A percentile compares a stretch with the other conserved stretches of the same genome.
Conservation (phyloP, 1,140 invertebrate species). For the Oppia nitens region DNA sequence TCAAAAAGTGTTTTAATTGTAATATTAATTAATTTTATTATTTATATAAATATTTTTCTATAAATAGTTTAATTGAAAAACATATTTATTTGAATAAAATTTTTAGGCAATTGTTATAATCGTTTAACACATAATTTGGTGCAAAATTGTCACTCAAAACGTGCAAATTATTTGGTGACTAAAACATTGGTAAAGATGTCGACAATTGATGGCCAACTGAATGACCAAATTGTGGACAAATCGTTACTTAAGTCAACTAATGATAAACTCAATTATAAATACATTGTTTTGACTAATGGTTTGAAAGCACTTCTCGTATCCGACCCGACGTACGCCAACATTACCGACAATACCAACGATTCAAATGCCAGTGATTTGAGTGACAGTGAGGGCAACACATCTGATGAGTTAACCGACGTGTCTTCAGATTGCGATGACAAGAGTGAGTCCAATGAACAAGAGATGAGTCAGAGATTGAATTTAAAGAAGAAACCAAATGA, state of each 20-base stretch:
- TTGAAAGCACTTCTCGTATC: constrained; percentile 33
- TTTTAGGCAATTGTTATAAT: too few species aligned
- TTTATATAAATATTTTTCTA: too few species aligned
- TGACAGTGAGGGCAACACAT: background rate
- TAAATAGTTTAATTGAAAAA: too few species aligned
- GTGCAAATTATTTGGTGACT: too few species aligned
- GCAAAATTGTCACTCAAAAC: too few species aligned
- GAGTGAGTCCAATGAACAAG: background rate
- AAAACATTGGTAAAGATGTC: too few species aligned
- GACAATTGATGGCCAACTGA: background rate
- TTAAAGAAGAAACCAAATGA: constrained; percentile 8
- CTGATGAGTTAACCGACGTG: background rate
- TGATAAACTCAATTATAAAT: constrained; percentile 20
- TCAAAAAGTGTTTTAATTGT: too few species aligned
- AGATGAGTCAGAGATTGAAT: background rate
- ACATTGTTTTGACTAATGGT: constrained; percentile 26
- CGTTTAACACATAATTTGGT: too few species aligned
- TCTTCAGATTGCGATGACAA: background rate
- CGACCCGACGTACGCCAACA: constrained; percentile 27
- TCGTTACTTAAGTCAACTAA: constrained; percentile 15
- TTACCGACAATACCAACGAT: background rate
- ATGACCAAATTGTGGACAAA: background rate
- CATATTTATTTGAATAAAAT: too few species aligned
- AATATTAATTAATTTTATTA: too few species aligned
- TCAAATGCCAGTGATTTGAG: background rate